phyloP scores from a whole-genome alignment of 2,888 invertebrate genomes.

The Alsophila aescularia region DNA sequence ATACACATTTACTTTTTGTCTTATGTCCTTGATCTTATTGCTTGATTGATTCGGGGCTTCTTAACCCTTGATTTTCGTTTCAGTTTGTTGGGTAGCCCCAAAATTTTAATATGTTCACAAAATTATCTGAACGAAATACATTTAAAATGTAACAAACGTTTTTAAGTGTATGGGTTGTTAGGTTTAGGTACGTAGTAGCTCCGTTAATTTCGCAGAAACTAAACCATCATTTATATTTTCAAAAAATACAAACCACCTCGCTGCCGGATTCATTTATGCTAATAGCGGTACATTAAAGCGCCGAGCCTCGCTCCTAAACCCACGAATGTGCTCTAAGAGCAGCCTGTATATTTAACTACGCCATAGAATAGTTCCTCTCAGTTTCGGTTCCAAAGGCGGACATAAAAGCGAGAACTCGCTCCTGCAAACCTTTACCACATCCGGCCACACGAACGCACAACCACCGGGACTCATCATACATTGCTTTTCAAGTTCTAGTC shows the following conservation, averaged over 20 bases:
- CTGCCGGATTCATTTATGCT: conserved; percentile 10
- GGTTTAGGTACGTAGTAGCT: too few relatives aligned
- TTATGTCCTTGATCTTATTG: too few relatives aligned
- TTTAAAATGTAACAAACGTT: too few relatives aligned
- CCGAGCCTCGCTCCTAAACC: conserved; percentile 8
- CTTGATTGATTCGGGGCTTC: too few relatives aligned
- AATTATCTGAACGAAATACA: too few relatives aligned
- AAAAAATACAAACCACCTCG: conserved; percentile 1
- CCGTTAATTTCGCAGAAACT: neutral
- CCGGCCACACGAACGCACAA: conserved; percentile 29
- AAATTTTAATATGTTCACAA: too few relatives aligned
- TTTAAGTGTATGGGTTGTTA: too few relatives aligned
- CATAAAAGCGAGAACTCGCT: conserved; percentile 21
- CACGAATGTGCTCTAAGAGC: conserved; percentile 8
- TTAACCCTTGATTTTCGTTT: too few relatives aligned
- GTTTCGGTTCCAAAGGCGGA: conserved; percentile 19
- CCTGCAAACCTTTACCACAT: conserved; percentile 39
- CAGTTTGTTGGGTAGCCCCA: too few relatives aligned
- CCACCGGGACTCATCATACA: conserved; percentile 38
- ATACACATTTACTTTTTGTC: too few relatives aligned
- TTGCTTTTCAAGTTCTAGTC: conserved; percentile 36
- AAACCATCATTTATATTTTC: neutral
- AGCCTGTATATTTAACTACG: conserved; percentile 18
- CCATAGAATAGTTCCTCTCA: conserved; percentile 15
- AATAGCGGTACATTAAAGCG: conserved; percentile 13